Base-by-base conservation (phyloP, 2,888 invertebrate species). In the Drosophila formosana region DNA sequence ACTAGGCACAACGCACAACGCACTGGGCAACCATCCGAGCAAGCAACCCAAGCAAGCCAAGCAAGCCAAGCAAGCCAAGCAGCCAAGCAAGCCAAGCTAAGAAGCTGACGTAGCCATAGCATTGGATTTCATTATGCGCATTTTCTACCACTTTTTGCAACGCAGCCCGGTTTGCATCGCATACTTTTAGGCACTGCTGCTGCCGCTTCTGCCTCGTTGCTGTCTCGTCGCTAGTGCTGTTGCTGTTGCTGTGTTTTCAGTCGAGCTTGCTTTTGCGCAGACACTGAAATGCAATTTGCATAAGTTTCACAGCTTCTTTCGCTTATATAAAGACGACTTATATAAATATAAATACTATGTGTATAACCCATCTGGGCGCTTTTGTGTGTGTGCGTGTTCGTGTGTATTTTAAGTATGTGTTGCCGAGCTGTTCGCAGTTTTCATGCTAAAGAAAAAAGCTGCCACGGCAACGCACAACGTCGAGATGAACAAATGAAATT, bases 281-380 rank as follows among this genome's bases (percentile, higher is more conserved):
- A 82, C 80, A 88, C 82, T 86, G 86, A 79, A 89, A 88, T 89
- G 88, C 83, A 87, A 89, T 87, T 89, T 87, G 87, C 89, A 87
- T 89, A 89, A 89, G 86, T 87, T 89, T 89, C 88, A 78, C 89
- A 88, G 87, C 89, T 82, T 88, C 83, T 86, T 88, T 82, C 78
- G 75, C 69, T 80, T 86, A 77, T 78, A 86, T 80, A 83, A 70
- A 66, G 57, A 66, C 73, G 66, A 78, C 78, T 78, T 78, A 84
- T 81, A 88, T 88, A 84, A 88, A 84, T 84, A 84, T 83, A 88
- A 84, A 83, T 88, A 83, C 78, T 83, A 83, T 88, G 88, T 83
- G 88, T 80, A 82, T 82, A 82, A 72, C 86, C 88, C 83, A 82
- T 72, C 74, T 82, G 79, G 45, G 57, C 60, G n/a, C 13, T 18